Percentiles rank a stretch among this genome's conserved stretches.
These are phyloP conservation scores for Chaetodon trifascialis DNA, from an alignment of 2,113 vertebrate genomes.

Conservation along the genomic window DNA sequence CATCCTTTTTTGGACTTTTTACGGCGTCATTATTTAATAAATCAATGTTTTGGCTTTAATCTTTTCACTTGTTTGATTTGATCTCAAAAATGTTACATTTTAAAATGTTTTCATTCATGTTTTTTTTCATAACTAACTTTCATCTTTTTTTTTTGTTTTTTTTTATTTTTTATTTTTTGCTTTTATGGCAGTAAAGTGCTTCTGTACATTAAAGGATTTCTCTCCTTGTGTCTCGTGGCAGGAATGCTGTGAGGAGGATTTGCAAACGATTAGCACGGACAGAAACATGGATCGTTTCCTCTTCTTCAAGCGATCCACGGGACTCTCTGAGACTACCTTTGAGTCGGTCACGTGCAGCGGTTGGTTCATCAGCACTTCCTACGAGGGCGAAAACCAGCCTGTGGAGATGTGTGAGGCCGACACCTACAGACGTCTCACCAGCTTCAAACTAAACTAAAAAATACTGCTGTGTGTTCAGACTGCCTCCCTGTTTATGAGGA, in stretches of 20 bases:
- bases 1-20: neutral
- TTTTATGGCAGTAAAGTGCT: neutral
- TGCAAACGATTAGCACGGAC: neutral
- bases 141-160: too few species aligned
- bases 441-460: constrained; percentile 39
- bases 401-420: constrained; percentile 63
- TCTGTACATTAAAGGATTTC: neutral
- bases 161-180: neutral
- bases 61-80: neutral
- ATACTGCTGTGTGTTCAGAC: accelerated
- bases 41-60: neutral
- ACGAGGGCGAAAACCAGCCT: accelerated
- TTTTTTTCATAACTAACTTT: too few species aligned
- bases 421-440: accelerated
- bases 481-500: too few species aligned
- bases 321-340: constrained; percentile 24
- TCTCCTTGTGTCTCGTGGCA: constrained; percentile 21
- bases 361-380: constrained; percentile 78
- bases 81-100: neutral
- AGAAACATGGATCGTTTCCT: constrained; percentile 66
- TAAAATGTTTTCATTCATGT: too few species aligned
- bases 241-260: constrained; percentile 11
- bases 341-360: constrained; percentile 68
- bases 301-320: constrained; percentile 52
- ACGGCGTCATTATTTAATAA: neutral